Conservation (phyloP, 2,797 vertebrate species). For the Sebastes glaucus region DNA sequence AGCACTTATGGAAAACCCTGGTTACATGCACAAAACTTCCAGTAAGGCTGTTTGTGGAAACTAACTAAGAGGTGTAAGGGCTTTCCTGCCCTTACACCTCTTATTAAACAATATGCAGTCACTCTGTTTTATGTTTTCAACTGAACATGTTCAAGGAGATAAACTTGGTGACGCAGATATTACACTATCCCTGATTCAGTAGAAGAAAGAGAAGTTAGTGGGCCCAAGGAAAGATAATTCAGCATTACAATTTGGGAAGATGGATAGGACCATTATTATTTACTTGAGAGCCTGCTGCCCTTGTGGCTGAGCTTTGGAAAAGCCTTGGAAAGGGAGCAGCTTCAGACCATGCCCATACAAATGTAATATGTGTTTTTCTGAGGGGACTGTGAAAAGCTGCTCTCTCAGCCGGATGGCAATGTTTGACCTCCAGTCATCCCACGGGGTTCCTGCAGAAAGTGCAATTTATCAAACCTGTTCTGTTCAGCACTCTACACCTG, state of each 20-base stretch:
- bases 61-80: background rate
- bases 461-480: constrained; percentile 63
- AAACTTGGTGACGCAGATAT: constrained; percentile 22
- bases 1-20: too few relatives aligned
- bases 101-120: background rate
- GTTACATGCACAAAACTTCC: background rate
- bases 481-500: constrained; percentile 1
- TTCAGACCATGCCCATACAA: constrained; percentile 46
- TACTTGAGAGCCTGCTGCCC: constrained; percentile 43
- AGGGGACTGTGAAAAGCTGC: constrained; percentile 26
- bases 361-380: constrained; percentile 49
- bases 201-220: constrained; percentile 9
- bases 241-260: constrained; percentile 56
- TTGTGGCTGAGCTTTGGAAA: constrained; percentile 39
- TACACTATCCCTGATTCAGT: constrained; percentile 5
- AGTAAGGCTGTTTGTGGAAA: background rate
- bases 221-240: constrained; percentile 41
- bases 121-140: constrained; percentile 9
- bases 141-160: constrained; percentile 7
- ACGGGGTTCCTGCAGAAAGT: constrained; percentile 30
- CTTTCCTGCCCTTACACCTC: background rate
- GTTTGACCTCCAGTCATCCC: constrained; percentile 63
- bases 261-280: constrained; percentile 68
- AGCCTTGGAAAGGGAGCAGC: constrained; percentile 42
- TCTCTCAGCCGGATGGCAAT: constrained; percentile 23